Conservation (phyloP, 2,797 vertebrate genomes). For the Bucorvus abyssinicus region DNA sequence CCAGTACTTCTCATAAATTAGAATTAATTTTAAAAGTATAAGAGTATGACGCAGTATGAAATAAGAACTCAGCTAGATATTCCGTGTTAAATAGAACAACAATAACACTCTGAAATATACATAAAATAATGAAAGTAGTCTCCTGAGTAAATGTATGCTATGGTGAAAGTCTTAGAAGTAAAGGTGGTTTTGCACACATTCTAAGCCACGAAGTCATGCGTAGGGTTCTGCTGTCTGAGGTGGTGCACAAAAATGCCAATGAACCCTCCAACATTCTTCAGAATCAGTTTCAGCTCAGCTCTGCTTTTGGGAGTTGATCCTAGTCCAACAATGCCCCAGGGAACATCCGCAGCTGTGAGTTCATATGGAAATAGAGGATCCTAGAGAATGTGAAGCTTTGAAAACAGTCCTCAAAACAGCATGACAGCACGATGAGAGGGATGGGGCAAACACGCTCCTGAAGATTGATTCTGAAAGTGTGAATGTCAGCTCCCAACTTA, state of each 20-base stretch:
- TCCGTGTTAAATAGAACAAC: background rate
- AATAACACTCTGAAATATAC: background rate
- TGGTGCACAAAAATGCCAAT: background rate
- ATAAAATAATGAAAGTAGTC: background rate
- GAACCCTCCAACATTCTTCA: background rate
- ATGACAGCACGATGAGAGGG: fast-evolving
- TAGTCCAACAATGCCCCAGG: background rate
- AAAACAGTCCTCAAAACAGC: background rate
- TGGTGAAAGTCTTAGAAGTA: background rate
- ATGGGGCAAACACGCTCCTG: background rate
- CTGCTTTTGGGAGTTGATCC: background rate
- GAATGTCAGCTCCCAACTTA: background rate
- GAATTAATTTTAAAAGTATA: background rate
- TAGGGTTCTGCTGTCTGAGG: background rate
- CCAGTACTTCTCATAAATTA: background rate
- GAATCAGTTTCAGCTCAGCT: background rate
- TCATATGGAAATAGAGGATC: background rate
- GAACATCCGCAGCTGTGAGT: background rate
- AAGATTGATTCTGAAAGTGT: background rate
- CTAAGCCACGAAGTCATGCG: background rate
- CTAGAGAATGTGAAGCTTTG: background rate
- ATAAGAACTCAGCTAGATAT: background rate
- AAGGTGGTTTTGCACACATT: background rate
- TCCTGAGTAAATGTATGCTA: background rate
- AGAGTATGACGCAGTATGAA: background rate